Conservation (phyloP, 2,797 vertebrate genomes). For the Pogonophryne albipinna region DNA sequence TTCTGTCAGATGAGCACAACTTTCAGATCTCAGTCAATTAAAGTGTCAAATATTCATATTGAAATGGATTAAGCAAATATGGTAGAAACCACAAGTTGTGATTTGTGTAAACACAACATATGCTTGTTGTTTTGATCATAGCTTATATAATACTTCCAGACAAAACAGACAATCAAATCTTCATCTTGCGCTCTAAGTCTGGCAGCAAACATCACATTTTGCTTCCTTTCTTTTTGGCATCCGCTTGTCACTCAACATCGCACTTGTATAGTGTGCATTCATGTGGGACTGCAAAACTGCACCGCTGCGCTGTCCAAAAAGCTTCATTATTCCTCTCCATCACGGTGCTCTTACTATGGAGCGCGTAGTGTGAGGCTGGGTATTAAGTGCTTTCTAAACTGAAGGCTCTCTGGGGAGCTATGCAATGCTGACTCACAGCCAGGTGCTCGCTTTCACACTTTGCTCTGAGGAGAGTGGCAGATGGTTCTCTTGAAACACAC, state of each 20-base stretch:
- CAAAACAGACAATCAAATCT: slow-evolving; percentile 14
- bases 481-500: slow-evolving; percentile 75
- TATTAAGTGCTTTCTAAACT: slow-evolving; percentile 81
- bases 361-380: slow-evolving; percentile 57
- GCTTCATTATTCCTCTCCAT: slow-evolving; percentile 70
- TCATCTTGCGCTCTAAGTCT: slow-evolving; percentile 1
- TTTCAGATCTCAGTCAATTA: not conserved
- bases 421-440: slow-evolving; percentile 79
- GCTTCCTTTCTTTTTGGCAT: slow-evolving; percentile 24
- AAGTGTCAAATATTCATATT: not conserved
- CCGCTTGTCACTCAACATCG: slow-evolving; percentile 38
- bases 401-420: slow-evolving; percentile 74
- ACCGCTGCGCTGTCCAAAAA: slow-evolving; percentile 55
- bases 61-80: not conserved
- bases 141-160: not conserved
- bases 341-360: slow-evolving; percentile 57
- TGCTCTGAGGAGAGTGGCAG: slow-evolving; percentile 73
- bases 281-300: slow-evolving; percentile 45
- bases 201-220: slow-evolving; percentile 14
- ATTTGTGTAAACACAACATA: not conserved
- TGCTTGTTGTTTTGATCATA: not conserved
- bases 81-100: not conserved
- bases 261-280: slow-evolving; percentile 57
- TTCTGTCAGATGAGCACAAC: not conserved
- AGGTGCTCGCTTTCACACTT: slow-evolving; percentile 76